Conservation (phyloP, 2,797 vertebrate genomes). For the Sebastes diploproa region DNA sequence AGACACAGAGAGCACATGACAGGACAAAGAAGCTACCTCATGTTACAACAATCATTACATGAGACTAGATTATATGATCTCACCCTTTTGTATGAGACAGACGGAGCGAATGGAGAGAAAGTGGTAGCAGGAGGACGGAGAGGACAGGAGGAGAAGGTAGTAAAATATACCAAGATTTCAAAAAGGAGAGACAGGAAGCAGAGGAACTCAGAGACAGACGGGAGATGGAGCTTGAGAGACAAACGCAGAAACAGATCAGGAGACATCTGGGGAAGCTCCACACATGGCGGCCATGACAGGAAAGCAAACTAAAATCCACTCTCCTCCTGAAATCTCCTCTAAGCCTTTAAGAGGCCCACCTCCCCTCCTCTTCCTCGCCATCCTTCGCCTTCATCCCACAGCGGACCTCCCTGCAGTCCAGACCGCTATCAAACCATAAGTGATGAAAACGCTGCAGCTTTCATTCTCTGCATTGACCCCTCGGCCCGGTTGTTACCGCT, state of each 20-base stretch:
- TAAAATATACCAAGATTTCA: not conserved
- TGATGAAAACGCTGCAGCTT: constrained; percentile 6
- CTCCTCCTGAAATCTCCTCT: constrained; percentile 49
- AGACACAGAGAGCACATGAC: not conserved
- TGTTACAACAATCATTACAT: not conserved
- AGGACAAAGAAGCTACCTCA: not conserved
- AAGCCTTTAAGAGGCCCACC: constrained; percentile 49
- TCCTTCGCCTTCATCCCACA: constrained; percentile 38
- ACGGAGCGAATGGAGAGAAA: not conserved
- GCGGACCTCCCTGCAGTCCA: constrained; percentile 56
- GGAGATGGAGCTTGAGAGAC: not conserved
- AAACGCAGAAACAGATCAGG: not conserved
- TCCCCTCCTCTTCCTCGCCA: constrained; percentile 3
- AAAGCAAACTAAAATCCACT: constrained; percentile 47
- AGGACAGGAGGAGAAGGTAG: not conserved
- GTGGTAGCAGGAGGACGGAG: no score
- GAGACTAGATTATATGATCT: not conserved
- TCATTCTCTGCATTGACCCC: constrained; percentile 32
- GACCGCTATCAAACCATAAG: constrained; percentile 44
- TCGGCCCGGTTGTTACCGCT: not conserved
- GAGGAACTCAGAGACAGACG: not conserved
- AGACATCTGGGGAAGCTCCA: constrained; percentile 59
- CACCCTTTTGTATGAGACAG: not conserved
- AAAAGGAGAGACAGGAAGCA: not conserved
- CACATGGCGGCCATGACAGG: constrained; percentile 57